Base-by-base conservation (phyloP, 1,140 invertebrate species). In the Lanistes nyassanus region DNA sequence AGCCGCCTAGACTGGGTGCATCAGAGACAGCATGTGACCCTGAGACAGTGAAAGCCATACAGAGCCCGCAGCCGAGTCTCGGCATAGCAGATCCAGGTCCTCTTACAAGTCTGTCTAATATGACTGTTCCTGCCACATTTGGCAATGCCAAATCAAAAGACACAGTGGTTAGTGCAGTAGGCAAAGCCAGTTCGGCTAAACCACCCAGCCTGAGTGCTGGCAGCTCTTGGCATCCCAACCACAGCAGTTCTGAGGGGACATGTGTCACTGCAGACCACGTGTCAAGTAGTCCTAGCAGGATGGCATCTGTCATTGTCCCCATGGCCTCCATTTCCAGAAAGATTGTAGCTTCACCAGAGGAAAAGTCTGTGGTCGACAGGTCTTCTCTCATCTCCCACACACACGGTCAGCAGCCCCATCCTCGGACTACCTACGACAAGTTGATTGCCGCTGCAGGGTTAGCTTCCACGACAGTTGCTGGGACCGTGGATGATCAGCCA, bases 401-500 rank as follows among this genome's bases (percentile, higher is more conserved):
- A 13, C 29, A 29, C 68, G 13, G 55, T 36, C 31, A 36, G 3
- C 55, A 39, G 19, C 60, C 60, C 64, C 19, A 26, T 47, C 36
- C 77, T 65, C 47, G 66, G 68, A 53, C 13, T 60, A 67, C 73
- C 68, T 66, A 60, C 68, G 47, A 23, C 56, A 31, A 75, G 56
- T 60, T 72, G 67, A 39, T 75, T 62, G 42, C 68, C 69, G 26
- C 26, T 21, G 34, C 69, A 75, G 56, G 29, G 66, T 34, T 55
- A 56, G 31, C 70, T 21, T 71, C 66, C 76, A 64, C 36, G 47
- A 62, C 51, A 66, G 74, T 39, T 69, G 75, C 66, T 29, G 62
- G 29, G 56, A 36, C 64, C 51, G 23, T 62, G 23, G 78, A 77
- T 42, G 85, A 86, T 47, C 81, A 86, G 66, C 85, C 85, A n/a